Conservation (phyloP, 2,888 invertebrate species). For the Limenitis camilla region DNA sequence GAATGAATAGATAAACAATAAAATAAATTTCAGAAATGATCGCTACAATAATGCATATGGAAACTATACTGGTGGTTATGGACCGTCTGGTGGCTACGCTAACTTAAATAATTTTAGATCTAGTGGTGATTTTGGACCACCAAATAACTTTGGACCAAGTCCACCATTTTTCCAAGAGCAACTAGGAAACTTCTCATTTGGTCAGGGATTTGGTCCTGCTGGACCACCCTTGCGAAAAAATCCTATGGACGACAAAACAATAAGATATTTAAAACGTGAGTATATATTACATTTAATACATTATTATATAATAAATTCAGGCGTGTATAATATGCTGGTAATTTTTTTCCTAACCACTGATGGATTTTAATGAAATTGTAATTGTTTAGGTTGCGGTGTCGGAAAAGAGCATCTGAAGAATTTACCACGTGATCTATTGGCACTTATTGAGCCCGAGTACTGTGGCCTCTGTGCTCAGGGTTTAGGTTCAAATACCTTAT, state of each 20-base stretch:
- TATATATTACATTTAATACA: slow-evolving; percentile 10
- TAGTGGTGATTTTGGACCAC: slow-evolving; percentile 18
- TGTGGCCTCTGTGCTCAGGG: slow-evolving; percentile 48
- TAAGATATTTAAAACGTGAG: slow-evolving; percentile 44
- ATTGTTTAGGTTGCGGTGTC: slow-evolving; percentile 47
- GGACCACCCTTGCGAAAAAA: slow-evolving; percentile 31
- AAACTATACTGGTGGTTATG: slow-evolving; percentile 31
- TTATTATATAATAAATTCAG: no score
- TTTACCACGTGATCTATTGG: slow-evolving; percentile 42
- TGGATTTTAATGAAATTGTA: no score
- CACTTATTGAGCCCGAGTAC: slow-evolving; percentile 39
- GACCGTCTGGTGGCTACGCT: slow-evolving; percentile 20
- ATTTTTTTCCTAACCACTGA: no score
- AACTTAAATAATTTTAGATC: slow-evolving; percentile 21
- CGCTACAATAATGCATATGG: slow-evolving; percentile 50
- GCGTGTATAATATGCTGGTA: no score
- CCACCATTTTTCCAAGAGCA: slow-evolving; percentile 19
- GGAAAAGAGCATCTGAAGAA: slow-evolving; percentile 36
- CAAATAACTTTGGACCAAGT: slow-evolving; percentile 2
- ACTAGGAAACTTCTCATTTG: slow-evolving; percentile 16
- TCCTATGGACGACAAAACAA: slow-evolving; percentile 21
- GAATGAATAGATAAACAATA: neutral
- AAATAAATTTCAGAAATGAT: slow-evolving; percentile 32
- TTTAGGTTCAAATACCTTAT: slow-evolving; percentile 37
- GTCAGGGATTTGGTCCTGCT: slow-evolving; percentile 36